phyloP scores from a whole-genome alignment of 2,113 vertebrate genomes.

The Dipodomys ordii region DNA sequence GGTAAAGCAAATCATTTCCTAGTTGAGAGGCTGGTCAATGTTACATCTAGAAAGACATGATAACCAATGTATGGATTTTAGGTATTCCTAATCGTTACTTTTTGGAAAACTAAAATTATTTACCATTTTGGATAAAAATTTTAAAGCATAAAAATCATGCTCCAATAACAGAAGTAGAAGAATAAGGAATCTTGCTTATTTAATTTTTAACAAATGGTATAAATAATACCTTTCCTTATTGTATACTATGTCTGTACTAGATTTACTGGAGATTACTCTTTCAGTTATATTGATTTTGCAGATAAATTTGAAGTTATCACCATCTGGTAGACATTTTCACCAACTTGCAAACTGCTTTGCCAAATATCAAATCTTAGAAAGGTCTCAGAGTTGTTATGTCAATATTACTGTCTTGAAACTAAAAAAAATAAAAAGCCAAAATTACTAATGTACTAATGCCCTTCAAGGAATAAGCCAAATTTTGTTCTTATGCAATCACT shows the following conservation, averaged over 20 bases:
- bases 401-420: slow-evolving; percentile 32
- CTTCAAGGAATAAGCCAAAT: slow-evolving; percentile 4
- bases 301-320: slow-evolving; percentile 55
- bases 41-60: slow-evolving; percentile 19
- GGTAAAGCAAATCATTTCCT: slow-evolving; percentile 54
- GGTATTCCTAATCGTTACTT: slow-evolving; percentile 17
- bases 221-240: slow-evolving; percentile 73
- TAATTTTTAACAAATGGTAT: slow-evolving; percentile 58
- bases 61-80: slow-evolving; percentile 11
- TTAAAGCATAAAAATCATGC: not conserved
- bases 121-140: slow-evolving; percentile 25
- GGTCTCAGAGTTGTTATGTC: not conserved
- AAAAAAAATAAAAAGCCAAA: not conserved
- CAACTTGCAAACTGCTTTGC: slow-evolving; percentile 16
- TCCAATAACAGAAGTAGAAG: not conserved
- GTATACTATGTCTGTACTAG: slow-evolving; percentile 68
- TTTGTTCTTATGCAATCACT: slow-evolving; percentile 14
- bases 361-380: slow-evolving; percentile 48
- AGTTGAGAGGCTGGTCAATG: slow-evolving; percentile 25
- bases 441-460: not conserved
- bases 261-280: slow-evolving; percentile 81
- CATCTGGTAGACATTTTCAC: slow-evolving; percentile 37
- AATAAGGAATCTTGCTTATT: slow-evolving; percentile 57
- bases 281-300: slow-evolving; percentile 64
- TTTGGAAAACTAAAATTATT: slow-evolving; percentile 49